These are phyloP conservation scores for Sebastes wilsoni DNA, from an alignment of 2,797 vertebrate genomes.

Conservation along the genomic window DNA sequence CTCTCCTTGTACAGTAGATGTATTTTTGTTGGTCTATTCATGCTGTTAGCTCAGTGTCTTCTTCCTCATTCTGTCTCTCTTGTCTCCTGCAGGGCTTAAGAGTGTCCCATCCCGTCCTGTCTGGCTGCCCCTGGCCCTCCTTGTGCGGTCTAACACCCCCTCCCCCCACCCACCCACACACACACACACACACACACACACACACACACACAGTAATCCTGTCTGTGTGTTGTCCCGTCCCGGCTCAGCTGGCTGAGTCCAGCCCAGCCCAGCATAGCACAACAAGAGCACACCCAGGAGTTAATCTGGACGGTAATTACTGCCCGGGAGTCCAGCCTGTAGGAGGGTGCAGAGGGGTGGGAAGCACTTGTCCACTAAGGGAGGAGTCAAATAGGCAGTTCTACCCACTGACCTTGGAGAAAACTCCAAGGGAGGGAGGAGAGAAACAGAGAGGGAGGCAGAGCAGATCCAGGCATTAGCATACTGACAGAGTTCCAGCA, in stretches of 20 bases:
- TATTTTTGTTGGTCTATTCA: neutral
- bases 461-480: constrained; percentile 49
- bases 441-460: constrained; percentile 32
- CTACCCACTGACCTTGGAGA: constrained; percentile 77
- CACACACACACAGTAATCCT: constrained; percentile 53
- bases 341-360: neutral
- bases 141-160: constrained; percentile 36
- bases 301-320: constrained; percentile 81
- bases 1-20: neutral
- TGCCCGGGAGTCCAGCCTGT: constrained; percentile 50
- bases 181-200: neutral
- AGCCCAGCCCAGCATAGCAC: constrained; percentile 7
- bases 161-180: too few relatives aligned
- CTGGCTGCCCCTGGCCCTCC: constrained; percentile 26
- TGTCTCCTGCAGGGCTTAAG: constrained; percentile 14
- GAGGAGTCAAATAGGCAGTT: constrained; percentile 58
- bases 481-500: constrained; percentile 67
- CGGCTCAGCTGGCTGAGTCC: constrained; percentile 20
- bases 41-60: neutral
- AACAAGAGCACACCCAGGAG: constrained; percentile 66
- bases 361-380: constrained; percentile 40
- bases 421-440: constrained; percentile 39
- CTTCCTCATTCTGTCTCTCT: neutral
- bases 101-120: constrained; percentile 6
- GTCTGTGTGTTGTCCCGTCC: constrained; percentile 51